Percentiles rank a stretch among this genome's conserved stretches.
Conservation (phyloP, 1,140 invertebrate genomes). For the Heterodera schachtii region DNA sequence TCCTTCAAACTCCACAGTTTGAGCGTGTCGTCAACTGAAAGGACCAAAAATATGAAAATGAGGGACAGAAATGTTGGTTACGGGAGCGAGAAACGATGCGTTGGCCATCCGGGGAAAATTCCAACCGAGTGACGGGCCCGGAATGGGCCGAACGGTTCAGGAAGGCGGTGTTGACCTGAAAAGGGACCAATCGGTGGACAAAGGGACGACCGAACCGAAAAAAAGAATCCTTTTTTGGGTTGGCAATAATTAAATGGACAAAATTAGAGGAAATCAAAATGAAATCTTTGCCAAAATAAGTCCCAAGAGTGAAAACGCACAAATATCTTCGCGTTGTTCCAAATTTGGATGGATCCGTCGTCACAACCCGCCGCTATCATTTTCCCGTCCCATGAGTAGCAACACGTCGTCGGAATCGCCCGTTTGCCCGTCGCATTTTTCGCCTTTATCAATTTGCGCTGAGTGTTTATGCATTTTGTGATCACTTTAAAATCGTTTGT, state of each 20-base stretch:
- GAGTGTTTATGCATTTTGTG: constrained; percentile 69
- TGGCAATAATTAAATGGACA: not conserved
- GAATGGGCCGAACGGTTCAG: constrained; percentile 80
- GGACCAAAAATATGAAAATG: not conserved
- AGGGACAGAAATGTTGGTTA: constrained; percentile 36
- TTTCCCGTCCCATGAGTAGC: constrained; percentile 83
- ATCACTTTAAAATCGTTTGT: constrained; percentile 74
- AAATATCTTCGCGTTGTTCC: constrained; percentile 82
- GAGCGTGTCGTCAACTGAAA: constrained; percentile 80
- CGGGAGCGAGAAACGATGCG: constrained; percentile 80
- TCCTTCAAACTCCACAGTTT: constrained; percentile 91
- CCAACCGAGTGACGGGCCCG: constrained; percentile 80
- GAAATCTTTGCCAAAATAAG: too few relatives aligned
- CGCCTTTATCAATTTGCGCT: constrained; percentile 86
- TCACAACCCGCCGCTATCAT: constrained; percentile 85
- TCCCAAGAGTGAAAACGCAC: constrained; percentile 67
- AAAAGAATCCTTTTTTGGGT: not conserved
- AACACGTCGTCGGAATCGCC: constrained; percentile 81
- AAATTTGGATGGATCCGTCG: constrained; percentile 95
- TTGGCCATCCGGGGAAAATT: constrained; percentile 84
- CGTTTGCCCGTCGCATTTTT: constrained; percentile 83
- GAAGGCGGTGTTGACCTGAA: constrained; percentile 76
- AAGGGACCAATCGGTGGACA: not conserved
- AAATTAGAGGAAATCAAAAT: not conserved
- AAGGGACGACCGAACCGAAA: not conserved